Conservation (phyloP, 2,888 invertebrate genomes). For the Chrysolina americana region DNA sequence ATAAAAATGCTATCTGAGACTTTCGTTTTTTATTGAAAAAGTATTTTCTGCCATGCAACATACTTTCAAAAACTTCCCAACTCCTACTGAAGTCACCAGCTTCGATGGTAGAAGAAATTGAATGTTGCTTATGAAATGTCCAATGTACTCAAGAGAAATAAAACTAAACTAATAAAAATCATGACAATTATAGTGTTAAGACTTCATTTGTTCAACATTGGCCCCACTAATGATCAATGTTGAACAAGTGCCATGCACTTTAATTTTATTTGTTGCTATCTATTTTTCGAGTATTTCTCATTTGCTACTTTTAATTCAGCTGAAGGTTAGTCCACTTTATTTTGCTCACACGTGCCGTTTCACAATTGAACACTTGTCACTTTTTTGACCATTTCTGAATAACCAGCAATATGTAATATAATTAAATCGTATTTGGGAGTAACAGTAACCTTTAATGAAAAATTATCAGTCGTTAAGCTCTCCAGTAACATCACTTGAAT, state of each 20-base stretch:
- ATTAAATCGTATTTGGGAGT: not conserved
- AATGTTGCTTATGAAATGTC: constrained; percentile 53
- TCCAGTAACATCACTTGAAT: too few relatives aligned
- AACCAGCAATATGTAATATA: constrained; percentile 4
- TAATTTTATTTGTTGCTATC: constrained; percentile 56
- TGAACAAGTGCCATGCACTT: constrained; percentile 59
- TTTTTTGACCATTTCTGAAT: constrained; percentile 4
- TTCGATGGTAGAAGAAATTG: constrained; percentile 49
- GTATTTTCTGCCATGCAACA: not conserved
- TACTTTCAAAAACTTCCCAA: constrained; percentile 4
- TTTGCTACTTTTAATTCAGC: constrained; percentile 44
- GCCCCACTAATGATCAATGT: constrained; percentile 45
- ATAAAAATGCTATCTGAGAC: not conserved
- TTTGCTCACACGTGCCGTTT: constrained; percentile 29
- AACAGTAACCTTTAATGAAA: too few relatives aligned
- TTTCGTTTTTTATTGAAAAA: not conserved
- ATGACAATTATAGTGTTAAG: constrained; percentile 71
- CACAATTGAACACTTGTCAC: constrained; percentile 1
- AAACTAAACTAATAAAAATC: constrained; percentile 65
- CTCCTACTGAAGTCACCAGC: constrained; percentile 39
- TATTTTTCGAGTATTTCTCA: constrained; percentile 48
- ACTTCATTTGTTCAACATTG: constrained; percentile 61
- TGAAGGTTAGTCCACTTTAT: constrained; percentile 21
- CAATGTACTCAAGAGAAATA: constrained; percentile 41
- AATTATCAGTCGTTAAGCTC: too few relatives aligned